phyloP scores from a whole-genome alignment of 1,140 invertebrate species.

The Tachypleus tridentatus region DNA sequence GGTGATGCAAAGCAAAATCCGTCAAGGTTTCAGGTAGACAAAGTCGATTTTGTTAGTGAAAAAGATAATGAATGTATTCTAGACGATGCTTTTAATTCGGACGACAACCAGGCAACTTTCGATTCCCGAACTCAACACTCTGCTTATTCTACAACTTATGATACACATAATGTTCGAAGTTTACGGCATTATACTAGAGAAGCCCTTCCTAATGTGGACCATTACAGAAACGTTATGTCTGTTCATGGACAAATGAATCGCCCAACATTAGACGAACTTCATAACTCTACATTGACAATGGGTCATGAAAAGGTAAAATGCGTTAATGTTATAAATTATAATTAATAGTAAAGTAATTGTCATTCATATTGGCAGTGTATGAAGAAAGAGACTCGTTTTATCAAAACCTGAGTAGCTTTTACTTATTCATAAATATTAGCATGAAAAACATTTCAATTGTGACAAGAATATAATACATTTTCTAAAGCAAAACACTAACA shows the following conservation, averaged over 20 bases:
- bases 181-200: conserved; percentile 79
- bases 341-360: too few species aligned
- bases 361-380: too few species aligned
- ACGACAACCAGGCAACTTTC: conserved; percentile 13
- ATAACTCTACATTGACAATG: conserved; percentile 42
- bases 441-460: too few species aligned
- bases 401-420: too few species aligned
- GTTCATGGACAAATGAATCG: conserved; percentile 68
- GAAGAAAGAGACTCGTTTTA: too few species aligned
- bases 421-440: too few species aligned
- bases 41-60: conserved; percentile 27
- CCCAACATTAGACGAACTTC: conserved; percentile 84
- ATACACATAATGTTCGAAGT: conserved; percentile 65
- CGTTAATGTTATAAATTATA: conserved; percentile 7
- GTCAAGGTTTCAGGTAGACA: conserved; percentile 34
- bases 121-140: conserved; percentile 2
- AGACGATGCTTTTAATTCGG: conserved; percentile 8
- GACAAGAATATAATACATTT: too few species aligned
- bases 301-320: conserved; percentile 14
- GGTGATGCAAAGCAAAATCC: conserved; percentile 17
- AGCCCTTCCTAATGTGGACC: conserved; percentile 76
- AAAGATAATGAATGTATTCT: neutral
- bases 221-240: conserved; percentile 87
- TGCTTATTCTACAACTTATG: conserved; percentile 31
- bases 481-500: too few species aligned